Conservation (phyloP, 2,113 vertebrate genomes). For the Uria aalge region DNA sequence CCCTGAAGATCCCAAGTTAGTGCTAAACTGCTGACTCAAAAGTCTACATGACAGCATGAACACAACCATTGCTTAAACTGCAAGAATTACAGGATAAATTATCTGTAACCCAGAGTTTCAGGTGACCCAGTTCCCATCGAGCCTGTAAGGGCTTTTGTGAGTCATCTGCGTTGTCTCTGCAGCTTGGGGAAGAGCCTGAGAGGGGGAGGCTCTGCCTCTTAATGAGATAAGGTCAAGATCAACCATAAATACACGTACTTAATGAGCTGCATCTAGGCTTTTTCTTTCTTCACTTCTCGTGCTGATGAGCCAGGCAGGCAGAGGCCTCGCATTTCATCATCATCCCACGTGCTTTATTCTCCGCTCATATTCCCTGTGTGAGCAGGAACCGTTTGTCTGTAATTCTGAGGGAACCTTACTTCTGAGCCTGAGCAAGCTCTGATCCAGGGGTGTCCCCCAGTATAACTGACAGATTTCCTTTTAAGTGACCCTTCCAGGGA, state of each 20-base stretch:
- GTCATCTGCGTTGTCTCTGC: background rate
- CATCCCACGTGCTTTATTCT: fast-evolving
- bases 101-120: background rate
- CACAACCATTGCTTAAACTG: fast-evolving
- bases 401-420: background rate
- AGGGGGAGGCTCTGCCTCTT: background rate
- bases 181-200: background rate
- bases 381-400: background rate
- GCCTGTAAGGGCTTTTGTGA: background rate
- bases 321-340: background rate
- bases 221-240: constrained; percentile 11
- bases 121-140: background rate
- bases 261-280: background rate
- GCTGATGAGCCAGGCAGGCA: background rate
- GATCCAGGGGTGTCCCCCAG: background rate
- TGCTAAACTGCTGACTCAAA: background rate
- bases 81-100: background rate
- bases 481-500: background rate
- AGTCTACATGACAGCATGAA: background rate
- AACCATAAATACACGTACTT: background rate
- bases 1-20: too few species aligned
- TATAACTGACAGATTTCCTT: background rate
- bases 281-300: background rate
- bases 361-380: background rate
- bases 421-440: background rate